phyloP scores from a whole-genome alignment of 1,140 invertebrate species.

The Drosophila trapezifrons region DNA sequence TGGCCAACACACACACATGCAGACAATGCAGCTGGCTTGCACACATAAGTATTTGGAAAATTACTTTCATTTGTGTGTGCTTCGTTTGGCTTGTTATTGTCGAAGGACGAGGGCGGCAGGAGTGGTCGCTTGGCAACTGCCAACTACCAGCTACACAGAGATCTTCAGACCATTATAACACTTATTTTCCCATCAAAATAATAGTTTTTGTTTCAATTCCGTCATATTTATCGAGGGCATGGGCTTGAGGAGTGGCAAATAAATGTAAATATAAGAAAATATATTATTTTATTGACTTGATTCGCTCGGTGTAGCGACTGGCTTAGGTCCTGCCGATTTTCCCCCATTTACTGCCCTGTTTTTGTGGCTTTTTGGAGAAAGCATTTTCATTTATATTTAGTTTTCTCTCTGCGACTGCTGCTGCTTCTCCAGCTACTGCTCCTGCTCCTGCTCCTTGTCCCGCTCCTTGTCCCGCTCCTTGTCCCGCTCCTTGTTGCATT shows the following conservation, averaged over 20 bases:
- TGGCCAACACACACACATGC: slow-evolving; percentile 15
- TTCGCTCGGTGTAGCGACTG: slow-evolving; percentile 4
- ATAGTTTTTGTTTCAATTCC: too few relatives aligned
- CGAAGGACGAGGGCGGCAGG: slow-evolving; percentile 34
- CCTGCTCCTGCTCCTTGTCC: too few relatives aligned
- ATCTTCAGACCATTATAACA: too few relatives aligned
- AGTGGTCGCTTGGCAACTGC: slow-evolving; percentile 2
- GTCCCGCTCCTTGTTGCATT: slow-evolving; percentile 53
- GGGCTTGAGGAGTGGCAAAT: too few relatives aligned
- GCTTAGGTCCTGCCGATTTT: slow-evolving; percentile 6
- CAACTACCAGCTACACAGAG: slow-evolving; percentile 3
- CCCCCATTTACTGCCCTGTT: slow-evolving; percentile 43
- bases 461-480: background rate
- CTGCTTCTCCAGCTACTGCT: too few relatives aligned
- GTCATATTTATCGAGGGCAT: too few relatives aligned
- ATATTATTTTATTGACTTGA: too few relatives aligned
- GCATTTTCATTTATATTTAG: slow-evolving; percentile 82
- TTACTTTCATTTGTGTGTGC: slow-evolving; percentile 78
- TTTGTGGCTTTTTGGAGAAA: slow-evolving; percentile 72
- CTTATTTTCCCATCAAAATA: too few relatives aligned
- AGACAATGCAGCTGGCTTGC: slow-evolving; percentile 27
- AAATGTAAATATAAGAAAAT: too few relatives aligned
- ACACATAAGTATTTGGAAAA: slow-evolving; percentile 76
- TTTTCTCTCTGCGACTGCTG: slow-evolving; percentile 22
- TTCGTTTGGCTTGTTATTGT: slow-evolving; percentile 75